phyloP scores from a whole-genome alignment of 2,797 vertebrate genomes.

The Hipposideros larvatus region DNA sequence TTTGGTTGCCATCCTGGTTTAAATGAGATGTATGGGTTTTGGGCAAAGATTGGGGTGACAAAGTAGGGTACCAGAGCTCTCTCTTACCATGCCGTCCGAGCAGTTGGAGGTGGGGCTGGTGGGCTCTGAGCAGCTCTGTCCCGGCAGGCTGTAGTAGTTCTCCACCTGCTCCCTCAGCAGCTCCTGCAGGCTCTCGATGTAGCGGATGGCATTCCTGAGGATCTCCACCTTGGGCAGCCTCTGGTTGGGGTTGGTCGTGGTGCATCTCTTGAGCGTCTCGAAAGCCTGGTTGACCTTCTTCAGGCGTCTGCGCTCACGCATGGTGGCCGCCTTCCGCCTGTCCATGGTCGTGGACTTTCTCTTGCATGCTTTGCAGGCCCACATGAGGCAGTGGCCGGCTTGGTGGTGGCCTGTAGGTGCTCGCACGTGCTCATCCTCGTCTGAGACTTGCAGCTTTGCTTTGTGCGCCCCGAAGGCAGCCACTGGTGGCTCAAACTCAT shows the following conservation, averaged over 20 bases:
- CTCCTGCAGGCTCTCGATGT: slow-evolving; percentile 98
- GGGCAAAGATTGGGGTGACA: neutral
- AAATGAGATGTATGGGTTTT: neutral
- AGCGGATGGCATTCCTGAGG: slow-evolving; percentile 97
- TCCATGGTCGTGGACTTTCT: slow-evolving; percentile 96
- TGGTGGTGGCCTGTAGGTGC: slow-evolving; percentile 94
- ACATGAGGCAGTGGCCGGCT: slow-evolving; percentile 97
- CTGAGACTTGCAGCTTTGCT: slow-evolving; percentile 89
- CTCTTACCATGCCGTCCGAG: slow-evolving; percentile 96
- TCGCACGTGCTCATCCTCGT: slow-evolving; percentile 95
- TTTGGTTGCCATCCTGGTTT: neutral
- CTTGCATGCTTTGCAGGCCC: slow-evolving; percentile 99
- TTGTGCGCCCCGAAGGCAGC: slow-evolving; percentile 80
- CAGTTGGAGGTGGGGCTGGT: slow-evolving; percentile 95
- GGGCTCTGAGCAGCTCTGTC: slow-evolving; percentile 94
- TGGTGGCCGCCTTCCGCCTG: slow-evolving; percentile 96
- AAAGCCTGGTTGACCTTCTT: slow-evolving; percentile 99
- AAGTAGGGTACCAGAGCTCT: neutral
- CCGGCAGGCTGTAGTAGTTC: slow-evolving; percentile 93
- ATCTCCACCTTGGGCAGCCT: slow-evolving; percentile 99
- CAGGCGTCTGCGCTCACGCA: slow-evolving; percentile 97
- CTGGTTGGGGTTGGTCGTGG: slow-evolving; percentile 96
- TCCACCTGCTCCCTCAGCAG: slow-evolving; percentile 97
- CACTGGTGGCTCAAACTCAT: slow-evolving; percentile 88
- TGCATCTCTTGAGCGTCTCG: slow-evolving; percentile 96